phyloP scores from a whole-genome alignment of 2,888 invertebrate genomes.

The Pseudococcus longispinus region DNA sequence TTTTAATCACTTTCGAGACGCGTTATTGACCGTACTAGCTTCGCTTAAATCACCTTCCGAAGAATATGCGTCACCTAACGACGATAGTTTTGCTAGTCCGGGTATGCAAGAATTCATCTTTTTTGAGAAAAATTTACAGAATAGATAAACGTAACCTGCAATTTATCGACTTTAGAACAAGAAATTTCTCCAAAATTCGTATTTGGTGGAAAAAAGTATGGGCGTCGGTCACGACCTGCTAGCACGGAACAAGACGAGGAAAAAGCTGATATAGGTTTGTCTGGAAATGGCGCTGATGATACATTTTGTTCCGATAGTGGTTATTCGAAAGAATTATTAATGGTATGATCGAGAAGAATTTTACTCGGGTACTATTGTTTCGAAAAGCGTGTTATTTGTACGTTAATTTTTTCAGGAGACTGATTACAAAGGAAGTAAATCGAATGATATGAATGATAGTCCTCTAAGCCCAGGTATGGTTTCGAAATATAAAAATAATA shows the following conservation, averaged over 20 bases:
- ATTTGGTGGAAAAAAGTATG: slow-evolving; percentile 78
- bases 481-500: not conserved
- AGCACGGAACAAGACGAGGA: slow-evolving; percentile 60
- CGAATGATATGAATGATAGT: not conserved
- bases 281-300: slow-evolving; percentile 63
- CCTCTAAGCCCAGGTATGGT: not conserved
- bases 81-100: not conserved
- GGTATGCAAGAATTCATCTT: not conserved
- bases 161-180: slow-evolving; percentile 64
- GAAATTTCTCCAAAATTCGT: slow-evolving; percentile 78
- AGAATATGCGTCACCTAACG: not conserved
- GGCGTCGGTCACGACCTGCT: slow-evolving; percentile 73
- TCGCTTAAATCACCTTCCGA: slow-evolving; percentile 23
- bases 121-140: not conserved
- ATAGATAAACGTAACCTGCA: not conserved
- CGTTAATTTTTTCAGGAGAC: not conserved
- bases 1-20: slow-evolving; percentile 79
- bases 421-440: slow-evolving; percentile 21
- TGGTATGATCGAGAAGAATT: not conserved
- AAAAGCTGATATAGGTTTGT: slow-evolving; percentile 62
- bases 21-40: slow-evolving; percentile 63
- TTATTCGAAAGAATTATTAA: not conserved
- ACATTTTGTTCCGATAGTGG: slow-evolving; percentile 57
- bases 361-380: not conserved
- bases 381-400: not conserved